Evolutionary conservation across 2,113 vertebrate species (phyloP).

Genomic region (Campylomormyrus numenius): DNA sequence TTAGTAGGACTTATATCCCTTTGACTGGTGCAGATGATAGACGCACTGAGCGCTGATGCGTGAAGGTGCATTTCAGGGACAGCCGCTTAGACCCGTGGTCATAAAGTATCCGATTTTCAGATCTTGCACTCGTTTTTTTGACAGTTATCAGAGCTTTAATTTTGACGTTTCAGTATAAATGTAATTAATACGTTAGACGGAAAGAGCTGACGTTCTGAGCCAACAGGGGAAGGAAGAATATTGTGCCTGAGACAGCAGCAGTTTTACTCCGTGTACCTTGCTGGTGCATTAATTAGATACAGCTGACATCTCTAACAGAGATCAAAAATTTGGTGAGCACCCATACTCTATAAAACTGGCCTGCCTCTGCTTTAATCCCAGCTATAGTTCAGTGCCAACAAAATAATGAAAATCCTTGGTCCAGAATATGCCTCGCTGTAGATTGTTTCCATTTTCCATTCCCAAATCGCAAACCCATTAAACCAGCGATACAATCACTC

Average conservation of each 20-base stretch:
- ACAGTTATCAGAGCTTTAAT: background rate
- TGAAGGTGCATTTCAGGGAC: background rate
- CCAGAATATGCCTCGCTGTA: background rate
- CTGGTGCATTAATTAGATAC: background rate
- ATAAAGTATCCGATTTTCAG: background rate
- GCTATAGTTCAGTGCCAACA: background rate
- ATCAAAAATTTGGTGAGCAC: background rate
- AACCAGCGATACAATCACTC: background rate
- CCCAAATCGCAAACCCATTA: background rate
- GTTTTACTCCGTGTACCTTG: background rate
- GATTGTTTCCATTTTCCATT: background rate
- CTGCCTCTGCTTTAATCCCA: background rate
- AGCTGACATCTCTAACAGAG: background rate
- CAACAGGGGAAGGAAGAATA: background rate
- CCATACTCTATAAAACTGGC: background rate
- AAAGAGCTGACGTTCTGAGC: background rate
- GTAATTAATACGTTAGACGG: background rate
- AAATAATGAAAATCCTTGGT: conserved; percentile 11
- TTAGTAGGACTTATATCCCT: background rate
- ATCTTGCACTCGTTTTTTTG: background rate
- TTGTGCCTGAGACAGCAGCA: background rate
- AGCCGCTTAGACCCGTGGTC: background rate
- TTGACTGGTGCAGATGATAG: background rate
- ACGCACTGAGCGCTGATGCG: background rate
- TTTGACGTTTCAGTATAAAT: background rate